Evolutionary conservation across 2,797 vertebrate genomes (phyloP), one percentile per base, ranked within the genome.

Genomic region (Schizopygopsis pylzovi): DNA sequence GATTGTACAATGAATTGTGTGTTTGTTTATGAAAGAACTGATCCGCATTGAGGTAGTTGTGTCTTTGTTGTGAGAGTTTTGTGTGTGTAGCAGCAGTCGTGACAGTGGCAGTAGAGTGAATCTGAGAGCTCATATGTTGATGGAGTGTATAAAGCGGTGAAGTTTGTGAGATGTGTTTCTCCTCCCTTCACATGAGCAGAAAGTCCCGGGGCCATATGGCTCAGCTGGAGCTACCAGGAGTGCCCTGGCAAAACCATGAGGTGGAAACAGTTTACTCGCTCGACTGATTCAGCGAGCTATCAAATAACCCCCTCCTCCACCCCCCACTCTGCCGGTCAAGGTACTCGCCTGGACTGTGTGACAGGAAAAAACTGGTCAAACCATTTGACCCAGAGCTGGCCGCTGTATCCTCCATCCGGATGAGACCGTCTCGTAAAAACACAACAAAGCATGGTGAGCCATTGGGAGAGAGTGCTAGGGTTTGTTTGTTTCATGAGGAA

Each of bases 191-290:
- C 93, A 95, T 94, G 95, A 95, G 94, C 94, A 95, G 93, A 91
- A 89, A 86, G 92, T 94, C 95, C 92, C 81, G 65, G 63, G 91
- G 94, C 95, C 95, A 95, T 95, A 95, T 95, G 95, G 95, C 92
- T 93, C 86, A 63, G 88, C 79, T 80, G 92, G 92, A 91, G 92
- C 81, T 39, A 88, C 81, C 93, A 93, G 91, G 87, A 85, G 92
- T 93, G 90, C 94, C 91, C 91, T 61, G 84, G 73, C 93, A 91
- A 87, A 80, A 79, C 93, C 92, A 92, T 92, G 92, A 94, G 91
- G 93, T 94, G 94, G 93, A 94, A 94, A 93, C 90, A 89, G 75
- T 88, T 94, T 95, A 92, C 89, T 87, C 85, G 93, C 95, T 93
- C 90, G 92, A 91, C 92, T 93, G 94, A 93, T 90, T 92, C 81